phyloP scores from a whole-genome alignment of 37 sponge, comb jelly and placozoan genomes.

The Haliclona indistincta region DNA sequence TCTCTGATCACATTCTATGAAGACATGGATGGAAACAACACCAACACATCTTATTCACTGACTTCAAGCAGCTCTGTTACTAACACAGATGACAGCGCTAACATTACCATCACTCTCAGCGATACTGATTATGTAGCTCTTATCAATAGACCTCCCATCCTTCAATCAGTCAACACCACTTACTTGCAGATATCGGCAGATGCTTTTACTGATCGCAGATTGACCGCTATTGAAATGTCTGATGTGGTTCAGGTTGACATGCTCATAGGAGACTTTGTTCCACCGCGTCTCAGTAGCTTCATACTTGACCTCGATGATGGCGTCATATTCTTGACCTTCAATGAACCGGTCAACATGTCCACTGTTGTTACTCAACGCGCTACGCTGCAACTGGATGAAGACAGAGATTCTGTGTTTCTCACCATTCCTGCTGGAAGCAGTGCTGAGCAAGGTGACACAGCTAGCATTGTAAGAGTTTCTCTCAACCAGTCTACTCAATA shows the following conservation, averaged over 20 bases:
- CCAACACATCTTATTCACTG: slow-evolving; percentile 22
- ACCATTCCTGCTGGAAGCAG: slow-evolving; percentile 20
- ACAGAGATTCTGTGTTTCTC: slow-evolving; percentile 7
- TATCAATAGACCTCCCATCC: slow-evolving; percentile 28
- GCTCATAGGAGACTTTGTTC: slow-evolving; percentile 65
- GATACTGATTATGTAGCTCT: slow-evolving; percentile 55
- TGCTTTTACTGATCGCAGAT: slow-evolving; percentile 44
- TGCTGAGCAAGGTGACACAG: slow-evolving; percentile 2
- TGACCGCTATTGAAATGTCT: slow-evolving; percentile 5
- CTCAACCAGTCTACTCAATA: slow-evolving; percentile 17
- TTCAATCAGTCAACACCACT: slow-evolving; percentile 43
- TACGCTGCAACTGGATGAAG: slow-evolving; percentile 40
- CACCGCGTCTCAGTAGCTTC: slow-evolving; percentile 59
- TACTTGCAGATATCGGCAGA: slow-evolving; percentile 45
- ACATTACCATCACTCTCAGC: slow-evolving; percentile 54
- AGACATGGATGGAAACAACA: slow-evolving; percentile 3
- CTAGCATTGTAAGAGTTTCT: slow-evolving; percentile 25
- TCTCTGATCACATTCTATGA: slow-evolving; percentile 35
- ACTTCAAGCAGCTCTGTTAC: slow-evolving; percentile 33
- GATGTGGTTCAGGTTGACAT: slow-evolving; percentile 19
- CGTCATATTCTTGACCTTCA: slow-evolving; percentile 61
- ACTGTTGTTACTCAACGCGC: slow-evolving; percentile 27
- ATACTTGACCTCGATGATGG: slow-evolving; percentile 55
- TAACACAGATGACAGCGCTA: slow-evolving; percentile 32
- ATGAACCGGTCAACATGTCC: slow-evolving; percentile 65